These are phyloP conservation scores for Drosophila prostipennis DNA, from an alignment of 2,888 invertebrate species.

Conservation along the genomic window DNA sequence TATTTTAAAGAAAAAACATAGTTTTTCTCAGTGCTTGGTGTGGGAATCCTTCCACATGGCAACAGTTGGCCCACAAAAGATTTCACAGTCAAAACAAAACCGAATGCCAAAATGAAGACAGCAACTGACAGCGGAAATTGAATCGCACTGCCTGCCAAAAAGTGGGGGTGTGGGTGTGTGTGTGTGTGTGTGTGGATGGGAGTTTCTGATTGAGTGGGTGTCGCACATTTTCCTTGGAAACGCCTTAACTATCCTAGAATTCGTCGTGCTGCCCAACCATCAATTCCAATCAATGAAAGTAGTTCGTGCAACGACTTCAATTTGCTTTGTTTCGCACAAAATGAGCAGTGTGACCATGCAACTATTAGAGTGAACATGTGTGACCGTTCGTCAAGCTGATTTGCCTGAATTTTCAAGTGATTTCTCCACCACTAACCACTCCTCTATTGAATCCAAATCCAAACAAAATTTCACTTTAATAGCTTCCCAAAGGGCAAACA, in stretches of 20 bases:
- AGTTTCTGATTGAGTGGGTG: constrained; percentile 16
- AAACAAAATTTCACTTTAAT: constrained; percentile 24
- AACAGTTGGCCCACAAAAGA: constrained; percentile 67
- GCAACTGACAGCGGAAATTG: constrained; percentile 64
- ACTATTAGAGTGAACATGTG: neutral
- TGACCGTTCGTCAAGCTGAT: neutral
- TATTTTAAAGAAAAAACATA: neutral
- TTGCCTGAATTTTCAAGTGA: too few species aligned
- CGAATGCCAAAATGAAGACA: constrained; percentile 41
- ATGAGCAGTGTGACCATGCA: neutral
- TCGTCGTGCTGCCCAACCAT: constrained; percentile 3
- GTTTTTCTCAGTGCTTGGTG: constrained; percentile 8
- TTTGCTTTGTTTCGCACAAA: neutral
- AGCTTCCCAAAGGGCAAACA: constrained; percentile 21
- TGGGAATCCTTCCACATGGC: constrained; percentile 65
- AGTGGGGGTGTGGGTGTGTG: neutral
- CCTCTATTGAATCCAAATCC: constrained; percentile 15
- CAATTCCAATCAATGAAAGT: constrained; percentile 18
- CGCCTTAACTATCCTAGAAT: neutral
- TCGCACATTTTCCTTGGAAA: constrained; percentile 8
- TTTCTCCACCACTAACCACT: neutral
- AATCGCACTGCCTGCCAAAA: constrained; percentile 51
- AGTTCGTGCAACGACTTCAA: neutral
- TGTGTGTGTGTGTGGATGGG: neutral
- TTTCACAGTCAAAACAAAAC: constrained; percentile 44